phyloP scores from a whole-genome alignment of 2,113 vertebrate genomes.

The Oenanthe melanoleuca region DNA sequence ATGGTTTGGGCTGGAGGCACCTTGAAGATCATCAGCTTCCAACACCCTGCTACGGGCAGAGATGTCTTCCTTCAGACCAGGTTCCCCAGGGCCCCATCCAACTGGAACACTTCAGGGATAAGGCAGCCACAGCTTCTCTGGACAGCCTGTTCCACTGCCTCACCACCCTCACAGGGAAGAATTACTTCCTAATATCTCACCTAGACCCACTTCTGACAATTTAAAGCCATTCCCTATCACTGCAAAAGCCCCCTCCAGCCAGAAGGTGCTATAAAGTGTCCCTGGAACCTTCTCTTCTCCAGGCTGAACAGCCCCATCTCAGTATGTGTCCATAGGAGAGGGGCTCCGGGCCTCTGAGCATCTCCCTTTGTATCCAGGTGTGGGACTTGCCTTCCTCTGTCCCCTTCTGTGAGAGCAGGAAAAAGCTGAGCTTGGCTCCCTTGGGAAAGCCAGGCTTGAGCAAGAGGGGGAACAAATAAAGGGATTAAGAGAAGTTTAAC shows the following conservation, averaged over 20 bases:
- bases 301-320: background rate
- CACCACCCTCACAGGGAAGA: background rate
- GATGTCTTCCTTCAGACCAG: background rate
- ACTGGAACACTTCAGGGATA: background rate
- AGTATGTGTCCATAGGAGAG: background rate
- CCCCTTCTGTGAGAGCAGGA: background rate
- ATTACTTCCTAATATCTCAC: background rate
- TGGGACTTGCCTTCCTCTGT: background rate
- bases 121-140: background rate
- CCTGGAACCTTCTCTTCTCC: background rate
- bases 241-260: background rate
- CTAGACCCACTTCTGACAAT: background rate
- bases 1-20: background rate
- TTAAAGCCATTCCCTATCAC: background rate
- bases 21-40: background rate
- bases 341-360: background rate
- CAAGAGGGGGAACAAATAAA: background rate
- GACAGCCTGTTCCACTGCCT: background rate
- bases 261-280: background rate
- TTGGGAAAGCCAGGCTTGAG: background rate
- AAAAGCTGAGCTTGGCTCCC: background rate
- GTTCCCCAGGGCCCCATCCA: background rate
- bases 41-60: background rate
- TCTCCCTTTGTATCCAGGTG: background rate
- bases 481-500: background rate